Conservation (phyloP, 2,113 vertebrate species). For the Ibidorhyncha struthersii region DNA sequence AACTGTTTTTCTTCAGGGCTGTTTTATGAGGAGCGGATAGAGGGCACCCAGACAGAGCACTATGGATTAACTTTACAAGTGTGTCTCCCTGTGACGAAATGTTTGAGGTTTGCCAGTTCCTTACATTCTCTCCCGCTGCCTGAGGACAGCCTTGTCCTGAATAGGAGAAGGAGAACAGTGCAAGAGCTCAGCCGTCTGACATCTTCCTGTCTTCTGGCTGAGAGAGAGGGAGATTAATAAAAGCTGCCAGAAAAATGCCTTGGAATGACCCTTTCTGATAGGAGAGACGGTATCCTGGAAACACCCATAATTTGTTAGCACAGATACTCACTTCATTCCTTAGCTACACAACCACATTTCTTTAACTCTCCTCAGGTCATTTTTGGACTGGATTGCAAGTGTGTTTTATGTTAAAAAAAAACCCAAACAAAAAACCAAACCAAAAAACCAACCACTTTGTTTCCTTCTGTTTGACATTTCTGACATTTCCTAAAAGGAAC, state of each 20-base stretch:
- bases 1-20: neutral
- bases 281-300: constrained; percentile 23
- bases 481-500: constrained; percentile 38
- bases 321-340: neutral
- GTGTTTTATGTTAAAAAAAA: neutral
- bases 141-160: constrained; percentile 8
- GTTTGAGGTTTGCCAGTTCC: constrained; percentile 22
- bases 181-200: constrained; percentile 7
- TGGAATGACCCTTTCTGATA: constrained; percentile 30
- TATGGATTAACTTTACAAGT: neutral
- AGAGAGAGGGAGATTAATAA: neutral
- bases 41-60: neutral
- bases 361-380: neutral
- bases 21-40: neutral
- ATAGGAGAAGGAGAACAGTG: neutral
- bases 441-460: neutral
- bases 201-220: constrained; percentile 20
- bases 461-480: constrained; percentile 56
- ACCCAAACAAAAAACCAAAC: neutral
- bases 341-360: neutral
- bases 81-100: neutral
- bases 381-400: neutral
- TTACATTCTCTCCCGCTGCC: neutral
- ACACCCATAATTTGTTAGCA: constrained; percentile 16
- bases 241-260: constrained; percentile 30